Evolutionary conservation across 2,797 vertebrate genomes (phyloP), one percentile per base, ranked within the genome.

Genomic region (Pseudotriccus pelzelni): DNA sequence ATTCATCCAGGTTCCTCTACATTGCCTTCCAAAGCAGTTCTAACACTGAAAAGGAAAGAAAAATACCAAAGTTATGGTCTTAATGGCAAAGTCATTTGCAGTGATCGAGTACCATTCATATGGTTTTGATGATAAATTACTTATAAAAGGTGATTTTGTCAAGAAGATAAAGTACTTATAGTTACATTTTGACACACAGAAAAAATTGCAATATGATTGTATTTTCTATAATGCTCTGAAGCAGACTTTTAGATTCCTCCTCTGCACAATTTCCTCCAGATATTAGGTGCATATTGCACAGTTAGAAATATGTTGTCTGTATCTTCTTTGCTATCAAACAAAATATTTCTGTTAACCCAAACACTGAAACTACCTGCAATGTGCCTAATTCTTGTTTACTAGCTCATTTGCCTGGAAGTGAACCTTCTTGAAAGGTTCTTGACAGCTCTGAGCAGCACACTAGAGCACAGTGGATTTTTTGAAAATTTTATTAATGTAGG

Each of bases 51-150:
- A 87, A 78, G 32, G 59, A 89, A 96, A 96, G 89, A 96, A 97
- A 97, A 97, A 94, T 94, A 92, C 21, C 41, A 47, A 94, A 95
- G 36, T 69, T 94, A 92, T 89, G 73, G 63, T 92, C 87, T 89
- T 97, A 97, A 97, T 94, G 91, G 78, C 73, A 95, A 88, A 97
- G 89, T 91, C 84, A 95, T 97, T 98, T 98, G 86, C 23, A 24
- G 50, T 97, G 95, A 96, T 98, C 94, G 96, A 87, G 92, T 93
- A 94, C 90, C 37, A 91, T 88, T 97, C 93, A 95, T 47, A 89
- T 2, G 10, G 59, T 90, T 93, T 93, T 90, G 89, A 97, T 95
- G 94, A 97, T 96, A 97, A 97, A 97, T 97, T 25, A 66, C 86
- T 97, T 95, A 70, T 76, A 96, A 97, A 96, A 90, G 88, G 56